These are phyloP conservation scores for Vireo griseus DNA, from an alignment of 2,797 vertebrate genomes.

Conservation along the genomic window DNA sequence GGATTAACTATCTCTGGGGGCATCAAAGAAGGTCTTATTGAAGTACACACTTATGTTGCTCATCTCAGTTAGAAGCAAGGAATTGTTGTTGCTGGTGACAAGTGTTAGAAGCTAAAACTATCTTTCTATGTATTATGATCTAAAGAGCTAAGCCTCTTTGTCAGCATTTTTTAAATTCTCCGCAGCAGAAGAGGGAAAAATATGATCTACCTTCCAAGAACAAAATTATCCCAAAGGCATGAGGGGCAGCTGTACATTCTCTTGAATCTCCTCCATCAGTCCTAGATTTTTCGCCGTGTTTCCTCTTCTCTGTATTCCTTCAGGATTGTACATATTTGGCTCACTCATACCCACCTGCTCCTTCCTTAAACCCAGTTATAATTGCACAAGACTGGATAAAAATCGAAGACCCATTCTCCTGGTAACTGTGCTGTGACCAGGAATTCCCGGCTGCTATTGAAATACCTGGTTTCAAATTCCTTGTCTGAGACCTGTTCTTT, in stretches of 20 bases:
- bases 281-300: background rate
- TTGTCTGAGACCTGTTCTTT: background rate
- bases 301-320: background rate
- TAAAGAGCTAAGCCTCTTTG: background rate
- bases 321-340: background rate
- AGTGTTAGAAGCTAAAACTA: background rate
- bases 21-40: background rate
- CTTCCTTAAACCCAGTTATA: background rate
- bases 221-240: background rate
- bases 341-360: background rate
- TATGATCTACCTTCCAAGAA: background rate
- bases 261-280: background rate
- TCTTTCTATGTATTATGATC: background rate
- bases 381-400: background rate
- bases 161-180: background rate
- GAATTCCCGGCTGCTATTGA: background rate
- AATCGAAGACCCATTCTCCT: background rate
- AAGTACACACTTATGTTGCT: background rate
- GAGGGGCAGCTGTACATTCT: background rate
- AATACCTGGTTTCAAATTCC: background rate
- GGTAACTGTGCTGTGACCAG: background rate
- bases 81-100: background rate
- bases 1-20: background rate
- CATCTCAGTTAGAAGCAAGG: background rate
- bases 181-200: background rate